Base-by-base conservation (phyloP, 2,888 invertebrate genomes). In the Ectemnius lituratus region DNA sequence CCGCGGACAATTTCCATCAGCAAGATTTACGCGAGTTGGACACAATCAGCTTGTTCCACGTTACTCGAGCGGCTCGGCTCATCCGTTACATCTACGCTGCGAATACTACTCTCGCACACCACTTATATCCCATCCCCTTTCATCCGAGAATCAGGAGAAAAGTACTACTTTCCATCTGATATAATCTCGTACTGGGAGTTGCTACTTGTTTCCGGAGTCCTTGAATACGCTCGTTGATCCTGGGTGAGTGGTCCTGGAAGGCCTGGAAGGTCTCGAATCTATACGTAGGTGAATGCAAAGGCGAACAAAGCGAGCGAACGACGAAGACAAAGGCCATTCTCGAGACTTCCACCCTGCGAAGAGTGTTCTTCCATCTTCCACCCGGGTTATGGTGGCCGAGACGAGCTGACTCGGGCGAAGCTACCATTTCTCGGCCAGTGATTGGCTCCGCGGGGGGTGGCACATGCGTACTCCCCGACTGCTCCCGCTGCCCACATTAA, bases 391-490 rank as follows among this genome's bases (percentile, higher is more conserved):
- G 81, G 84, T 75, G 70, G 72, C 67, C 79, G 74, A 52, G 52
- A 78, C 79, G 81, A 87, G 87, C 85, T 84, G 87, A 87, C 87
- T 88, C 85, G 84, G 84, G 78, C 83, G 82, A 85, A 85, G 89
- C 90, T 90, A 90, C 90, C 89, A 90, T 90, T 89, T 90, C 90
- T 90, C 87, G 88, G 87, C 85, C 88, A 88, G 89, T 89, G 90
- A 90, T 90, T 90, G 90, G 89, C 90, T 89, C 90, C 76, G 89
- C 90, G 84, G 90, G 90, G 89, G 90, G 89, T 87, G 87, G 86
- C 86, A 87, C 87, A 88, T 83, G 88, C 88, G 87, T 82, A 84
- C 84, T 79, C 76, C 67, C 75, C 78, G 80, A 76, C 83, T 82
- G 85, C 80, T 81, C 82, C 83, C 68, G 81, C 85, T 85, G 82